A percentile compares a stretch with the other conserved stretches of the same genome.
Evolutionary conservation across 2,888 invertebrate species (phyloP).

Genomic region (Cheilosia vulpina): DNA sequence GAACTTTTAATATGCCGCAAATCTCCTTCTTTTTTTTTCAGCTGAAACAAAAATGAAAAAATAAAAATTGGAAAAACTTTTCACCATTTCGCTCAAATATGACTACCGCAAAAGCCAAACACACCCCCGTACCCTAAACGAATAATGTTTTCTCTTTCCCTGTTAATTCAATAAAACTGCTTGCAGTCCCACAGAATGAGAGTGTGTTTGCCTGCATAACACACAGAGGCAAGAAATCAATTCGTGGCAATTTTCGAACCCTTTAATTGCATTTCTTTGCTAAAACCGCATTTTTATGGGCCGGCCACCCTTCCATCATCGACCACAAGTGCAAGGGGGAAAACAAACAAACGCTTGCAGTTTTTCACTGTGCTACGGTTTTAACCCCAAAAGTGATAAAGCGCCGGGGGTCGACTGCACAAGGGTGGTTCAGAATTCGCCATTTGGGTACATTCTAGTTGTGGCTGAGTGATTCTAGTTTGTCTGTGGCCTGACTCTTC

Average conservation of each 20-base stretch:
- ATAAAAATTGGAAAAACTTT: conserved; percentile 34
- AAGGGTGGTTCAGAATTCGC: conserved; percentile 1
- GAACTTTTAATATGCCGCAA: conserved; percentile 69
- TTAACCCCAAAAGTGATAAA: conserved; percentile 34
- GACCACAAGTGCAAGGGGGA: conserved; percentile 36
- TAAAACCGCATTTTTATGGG: conserved; percentile 74
- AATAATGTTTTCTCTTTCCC: conserved; percentile 58
- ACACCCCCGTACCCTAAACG: conserved; percentile 20
- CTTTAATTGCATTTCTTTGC: conserved; percentile 74
- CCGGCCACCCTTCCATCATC: conserved; percentile 10
- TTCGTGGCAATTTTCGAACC: conserved; percentile 71
- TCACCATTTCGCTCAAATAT: conserved; percentile 53
- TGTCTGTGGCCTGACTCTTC: conserved; percentile 60
- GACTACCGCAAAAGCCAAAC: conserved; percentile 47
- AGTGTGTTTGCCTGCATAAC: background rate
- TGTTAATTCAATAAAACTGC: conserved; percentile 72
- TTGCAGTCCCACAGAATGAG: conserved; percentile 28
- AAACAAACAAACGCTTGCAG: conserved; percentile 54
- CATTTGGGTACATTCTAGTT: conserved; percentile 15
- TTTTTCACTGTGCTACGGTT: conserved; percentile 29
- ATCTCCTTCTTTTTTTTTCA: conserved; percentile 49
- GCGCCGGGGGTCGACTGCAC: background rate
- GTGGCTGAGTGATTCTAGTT: conserved; percentile 67
- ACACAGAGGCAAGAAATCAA: conserved; percentile 52
- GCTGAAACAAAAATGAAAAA: background rate